Conservation (phyloP, 2,888 invertebrate genomes). For the Amblyjoppa fuscipennis region DNA sequence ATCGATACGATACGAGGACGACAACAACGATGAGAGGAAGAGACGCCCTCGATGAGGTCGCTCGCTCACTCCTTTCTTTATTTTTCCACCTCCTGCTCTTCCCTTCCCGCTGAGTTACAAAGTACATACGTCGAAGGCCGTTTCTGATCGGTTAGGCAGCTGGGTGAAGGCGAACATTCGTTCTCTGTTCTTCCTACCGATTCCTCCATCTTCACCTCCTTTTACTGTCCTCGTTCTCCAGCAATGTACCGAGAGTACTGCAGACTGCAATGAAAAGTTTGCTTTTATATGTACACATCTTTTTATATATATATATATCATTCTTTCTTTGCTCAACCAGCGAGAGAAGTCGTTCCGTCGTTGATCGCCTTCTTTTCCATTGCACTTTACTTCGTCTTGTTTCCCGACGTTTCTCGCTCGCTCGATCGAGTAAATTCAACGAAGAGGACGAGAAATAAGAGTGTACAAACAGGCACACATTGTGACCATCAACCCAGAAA, state of each 20-base stretch:
- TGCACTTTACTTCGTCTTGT: constrained; percentile 34
- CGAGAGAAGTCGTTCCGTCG: constrained; percentile 19
- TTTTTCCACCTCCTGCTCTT: constrained; percentile 34
- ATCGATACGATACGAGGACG: constrained; percentile 47
- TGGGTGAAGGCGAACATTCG: constrained; percentile 76
- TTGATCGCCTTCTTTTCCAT: constrained; percentile 33
- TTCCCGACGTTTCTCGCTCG: constrained; percentile 34
- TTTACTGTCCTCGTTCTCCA: constrained; percentile 55
- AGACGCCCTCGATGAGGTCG: constrained; percentile 57
- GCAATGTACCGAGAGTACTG: constrained; percentile 61
- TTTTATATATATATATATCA: neutral
- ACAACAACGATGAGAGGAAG: constrained; percentile 44
- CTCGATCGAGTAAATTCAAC: constrained; percentile 12
- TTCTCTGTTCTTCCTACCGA: constrained; percentile 53
- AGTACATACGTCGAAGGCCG: constrained; percentile 73
- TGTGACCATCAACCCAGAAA: constrained; percentile 23
- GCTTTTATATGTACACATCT: neutral
- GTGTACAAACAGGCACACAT: constrained; percentile 16
- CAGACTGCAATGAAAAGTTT: constrained; percentile 38
- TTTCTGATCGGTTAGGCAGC: constrained; percentile 80
- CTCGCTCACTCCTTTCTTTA: constrained; percentile 39
- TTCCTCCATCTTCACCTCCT: constrained; percentile 48
- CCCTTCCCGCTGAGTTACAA: constrained; percentile 4
- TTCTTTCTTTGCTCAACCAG: constrained; percentile 20
- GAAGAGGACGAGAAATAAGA: constrained; percentile 15